Evolutionary conservation across 2,797 vertebrate genomes (phyloP).

Genomic region (Microctenopoma lineatum): DNA sequence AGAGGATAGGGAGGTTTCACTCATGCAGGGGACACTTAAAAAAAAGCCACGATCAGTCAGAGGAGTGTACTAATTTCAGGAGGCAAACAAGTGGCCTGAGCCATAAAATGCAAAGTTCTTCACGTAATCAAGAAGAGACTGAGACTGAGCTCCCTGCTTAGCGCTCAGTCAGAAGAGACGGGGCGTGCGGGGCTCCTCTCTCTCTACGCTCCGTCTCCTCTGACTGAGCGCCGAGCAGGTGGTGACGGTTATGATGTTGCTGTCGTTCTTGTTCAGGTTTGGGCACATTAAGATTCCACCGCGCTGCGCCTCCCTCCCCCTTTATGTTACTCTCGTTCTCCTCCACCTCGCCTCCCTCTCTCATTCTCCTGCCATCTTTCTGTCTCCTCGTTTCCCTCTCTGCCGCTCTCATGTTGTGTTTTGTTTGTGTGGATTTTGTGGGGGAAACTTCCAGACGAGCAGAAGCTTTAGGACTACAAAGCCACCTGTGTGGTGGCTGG

Average conservation of each 20-base stretch:
- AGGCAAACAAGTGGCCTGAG: conserved; percentile 39
- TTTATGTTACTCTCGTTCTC: conserved; percentile 33
- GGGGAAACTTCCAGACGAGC: conserved; percentile 44
- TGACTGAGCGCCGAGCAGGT: conserved; percentile 49
- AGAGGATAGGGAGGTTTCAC: conserved; percentile 16
- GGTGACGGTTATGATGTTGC: conserved; percentile 48
- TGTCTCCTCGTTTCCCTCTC: neutral
- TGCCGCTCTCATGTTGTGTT: conserved; percentile 37
- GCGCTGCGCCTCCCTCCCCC: conserved; percentile 28
- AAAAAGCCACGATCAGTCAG: conserved; percentile 43
- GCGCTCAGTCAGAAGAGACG: too few relatives aligned
- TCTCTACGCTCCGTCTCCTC: conserved; percentile 5
- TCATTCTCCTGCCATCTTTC: neutral
- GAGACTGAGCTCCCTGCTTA: too few relatives aligned
- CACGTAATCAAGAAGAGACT: conserved; percentile 26
- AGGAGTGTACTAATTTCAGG: conserved; percentile 16
- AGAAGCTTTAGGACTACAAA: conserved; percentile 44
- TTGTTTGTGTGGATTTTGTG: conserved; percentile 50
- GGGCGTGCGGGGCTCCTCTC: too few relatives aligned
- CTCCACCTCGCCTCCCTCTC: conserved; percentile 12
- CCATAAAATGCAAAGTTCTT: conserved; percentile 32
- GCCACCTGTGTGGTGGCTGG: conserved; percentile 43
- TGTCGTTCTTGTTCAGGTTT: conserved; percentile 43
- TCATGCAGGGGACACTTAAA: conserved; percentile 27
- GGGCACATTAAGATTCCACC: conserved; percentile 55